A percentile compares a stretch with the other conserved stretches of the same genome.
Evolutionary conservation across 2,888 invertebrate species (phyloP).

Genomic region (Isoperla grammatica): DNA sequence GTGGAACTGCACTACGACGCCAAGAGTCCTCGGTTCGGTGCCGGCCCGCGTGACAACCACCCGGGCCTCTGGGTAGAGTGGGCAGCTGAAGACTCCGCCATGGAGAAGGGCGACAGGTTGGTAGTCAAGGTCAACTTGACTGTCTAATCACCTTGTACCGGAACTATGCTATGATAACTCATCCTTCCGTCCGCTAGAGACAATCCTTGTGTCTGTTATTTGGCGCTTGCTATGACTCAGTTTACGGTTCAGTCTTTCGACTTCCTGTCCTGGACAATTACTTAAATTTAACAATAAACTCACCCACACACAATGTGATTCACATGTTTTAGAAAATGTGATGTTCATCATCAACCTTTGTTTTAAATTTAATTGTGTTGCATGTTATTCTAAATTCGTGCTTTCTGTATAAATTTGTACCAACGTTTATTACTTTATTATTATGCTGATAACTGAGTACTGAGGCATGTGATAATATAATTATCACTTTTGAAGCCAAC

Average conservation of each 20-base stretch:
- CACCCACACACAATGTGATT: too few species aligned
- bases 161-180: constrained; percentile 7
- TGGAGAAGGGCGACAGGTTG: constrained; percentile 71
- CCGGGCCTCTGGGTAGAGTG: constrained; percentile 72
- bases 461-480: too few species aligned
- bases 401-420: too few species aligned
- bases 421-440: too few species aligned
- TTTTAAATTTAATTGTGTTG: too few species aligned
- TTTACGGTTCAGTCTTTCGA: background rate
- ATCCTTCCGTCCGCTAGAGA: constrained; percentile 9
- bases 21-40: constrained; percentile 67
- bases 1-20: constrained; percentile 64
- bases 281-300: too few species aligned
- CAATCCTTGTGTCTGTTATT: background rate
- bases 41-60: constrained; percentile 58
- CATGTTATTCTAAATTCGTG: too few species aligned
- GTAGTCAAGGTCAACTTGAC: constrained; percentile 17
- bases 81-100: constrained; percentile 69
- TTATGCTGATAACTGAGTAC: too few species aligned
- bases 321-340: too few species aligned
- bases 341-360: too few species aligned
- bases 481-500: too few species aligned
- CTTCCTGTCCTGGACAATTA: background rate
- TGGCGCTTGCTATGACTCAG: background rate
- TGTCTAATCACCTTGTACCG: background rate